Conservation (phyloP, 1,140 invertebrate genomes). For the Drosophila pandora region DNA sequence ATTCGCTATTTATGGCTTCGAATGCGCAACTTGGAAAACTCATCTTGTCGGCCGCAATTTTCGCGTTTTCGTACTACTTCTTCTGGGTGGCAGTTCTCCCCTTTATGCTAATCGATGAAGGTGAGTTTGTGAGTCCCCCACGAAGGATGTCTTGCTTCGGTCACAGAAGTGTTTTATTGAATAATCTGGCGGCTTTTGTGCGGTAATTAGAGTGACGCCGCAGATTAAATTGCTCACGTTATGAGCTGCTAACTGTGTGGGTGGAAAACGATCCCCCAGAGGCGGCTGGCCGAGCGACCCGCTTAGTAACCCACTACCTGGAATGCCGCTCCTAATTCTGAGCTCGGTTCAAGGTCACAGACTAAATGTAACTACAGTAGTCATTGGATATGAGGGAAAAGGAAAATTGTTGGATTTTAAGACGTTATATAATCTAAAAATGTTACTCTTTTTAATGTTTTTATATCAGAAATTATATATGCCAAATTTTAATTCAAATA, state of each 20-base stretch:
- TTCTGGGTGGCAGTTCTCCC: conserved; percentile 89
- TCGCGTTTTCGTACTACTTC: conserved; percentile 87
- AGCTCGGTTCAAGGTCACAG: conserved; percentile 44
- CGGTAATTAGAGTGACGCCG: conserved; percentile 65
- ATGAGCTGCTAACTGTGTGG: background rate
- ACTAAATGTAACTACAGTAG: conserved; percentile 22
- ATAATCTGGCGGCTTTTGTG: conserved; percentile 75
- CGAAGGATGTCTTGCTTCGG: too few species aligned
- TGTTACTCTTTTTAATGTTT: background rate
- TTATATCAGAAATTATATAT: too few species aligned
- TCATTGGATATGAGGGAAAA: background rate
- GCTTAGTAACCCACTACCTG: conserved; percentile 19
- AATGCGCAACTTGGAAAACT: conserved; percentile 85
- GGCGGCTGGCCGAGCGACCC: background rate
- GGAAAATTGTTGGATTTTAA: background rate
- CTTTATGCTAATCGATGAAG: conserved; percentile 86
- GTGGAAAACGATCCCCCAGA: conserved; percentile 10
- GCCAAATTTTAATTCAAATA: conserved; percentile 3
- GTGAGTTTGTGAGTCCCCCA: conserved; percentile 59
- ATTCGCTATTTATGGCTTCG: conserved; percentile 80
- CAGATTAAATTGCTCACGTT: conserved; percentile 53
- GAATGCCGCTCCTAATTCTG: conserved; percentile 20
- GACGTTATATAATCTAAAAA: background rate
- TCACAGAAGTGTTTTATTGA: conserved; percentile 59
- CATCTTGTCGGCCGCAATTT: conserved; percentile 85